phyloP scores from a whole-genome alignment of 2,888 invertebrate species.

The Morpho achilles region DNA sequence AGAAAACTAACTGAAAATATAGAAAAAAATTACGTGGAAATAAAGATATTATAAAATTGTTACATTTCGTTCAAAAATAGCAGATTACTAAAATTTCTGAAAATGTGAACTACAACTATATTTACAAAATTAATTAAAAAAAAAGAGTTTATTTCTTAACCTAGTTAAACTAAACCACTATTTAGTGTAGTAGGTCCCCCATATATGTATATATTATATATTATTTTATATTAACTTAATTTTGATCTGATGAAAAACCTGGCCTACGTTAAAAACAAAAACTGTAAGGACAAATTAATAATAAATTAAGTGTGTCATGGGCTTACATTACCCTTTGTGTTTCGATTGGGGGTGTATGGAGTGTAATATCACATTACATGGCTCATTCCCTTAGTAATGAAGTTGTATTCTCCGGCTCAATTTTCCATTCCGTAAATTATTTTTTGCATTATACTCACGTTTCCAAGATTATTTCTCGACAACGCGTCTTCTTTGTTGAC shows the following conservation, averaged over 20 bases:
- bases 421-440: slow-evolving; percentile 72
- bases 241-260: background rate
- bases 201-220: background rate
- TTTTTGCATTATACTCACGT: slow-evolving; percentile 60
- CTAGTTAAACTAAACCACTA: no score
- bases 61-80: no score
- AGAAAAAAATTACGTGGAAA: no score
- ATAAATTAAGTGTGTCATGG: background rate
- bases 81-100: no score
- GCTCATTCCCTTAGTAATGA: slow-evolving; percentile 75
- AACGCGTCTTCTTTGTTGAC: background rate
- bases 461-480: slow-evolving; percentile 26
- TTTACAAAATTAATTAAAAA: no score
- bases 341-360: slow-evolving; percentile 23
- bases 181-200: no score
- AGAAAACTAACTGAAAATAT: background rate
- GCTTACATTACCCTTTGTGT: background rate
- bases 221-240: background rate
- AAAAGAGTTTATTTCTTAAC: no score
- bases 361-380: slow-evolving; percentile 63
- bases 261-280: background rate
- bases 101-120: background rate
- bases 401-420: slow-evolving; percentile 70
- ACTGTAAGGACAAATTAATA: background rate
- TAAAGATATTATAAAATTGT: no score